Base-by-base conservation (phyloP, 2,113 vertebrate genomes). In the Mus musculus region DNA sequence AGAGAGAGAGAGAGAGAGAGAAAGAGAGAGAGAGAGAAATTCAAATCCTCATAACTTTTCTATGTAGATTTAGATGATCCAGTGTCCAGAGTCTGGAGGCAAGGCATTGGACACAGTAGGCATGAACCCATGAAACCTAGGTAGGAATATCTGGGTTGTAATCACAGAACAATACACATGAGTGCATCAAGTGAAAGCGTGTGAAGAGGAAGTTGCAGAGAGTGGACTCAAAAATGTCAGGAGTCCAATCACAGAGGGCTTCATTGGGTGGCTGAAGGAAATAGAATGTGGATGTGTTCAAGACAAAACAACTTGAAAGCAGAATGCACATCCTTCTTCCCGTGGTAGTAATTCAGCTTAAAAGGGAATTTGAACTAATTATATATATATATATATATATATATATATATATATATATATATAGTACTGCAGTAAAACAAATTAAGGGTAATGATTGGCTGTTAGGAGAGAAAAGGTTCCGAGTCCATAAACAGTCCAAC, bases 291-390 rank as follows among this genome's bases (percentile, higher is more conserved):
- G 11, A 65, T 88, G 19, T 7, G 0, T 42, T 13, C 2, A 39
- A 82, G 46, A 65, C 46, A 88, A 54, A 86, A 77, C 1, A 30
- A 67, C 67, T 33, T 28, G 81, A 65, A 92, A 59, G 11, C 42
- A 88, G n/a, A 67, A n/a, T 28, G 69, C 54, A 65, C 24, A 39
- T 42, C 19, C 54, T 59, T 1, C 24, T 33, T 63, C 26, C 20
- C 0, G 2, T 36, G 61, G 69, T 28, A n/a, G 42, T 49, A 67
- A 87, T 78, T 95, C 59, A 42, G 42, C 65, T 85, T 54, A n/a
- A 96, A 89, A 59, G 56, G 67, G 5, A 81, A 49, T 89, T 67
- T 54, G 84, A 86, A 88, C 36, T 39, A 89, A 82, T 89, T 93
- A 33, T 77, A 7, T 36, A 12, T 73, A 5, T 49, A 7, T 7